Evolutionary conservation across 2,113 vertebrate species (phyloP).

Genomic region (Pelvicachromis taeniatus): DNA sequence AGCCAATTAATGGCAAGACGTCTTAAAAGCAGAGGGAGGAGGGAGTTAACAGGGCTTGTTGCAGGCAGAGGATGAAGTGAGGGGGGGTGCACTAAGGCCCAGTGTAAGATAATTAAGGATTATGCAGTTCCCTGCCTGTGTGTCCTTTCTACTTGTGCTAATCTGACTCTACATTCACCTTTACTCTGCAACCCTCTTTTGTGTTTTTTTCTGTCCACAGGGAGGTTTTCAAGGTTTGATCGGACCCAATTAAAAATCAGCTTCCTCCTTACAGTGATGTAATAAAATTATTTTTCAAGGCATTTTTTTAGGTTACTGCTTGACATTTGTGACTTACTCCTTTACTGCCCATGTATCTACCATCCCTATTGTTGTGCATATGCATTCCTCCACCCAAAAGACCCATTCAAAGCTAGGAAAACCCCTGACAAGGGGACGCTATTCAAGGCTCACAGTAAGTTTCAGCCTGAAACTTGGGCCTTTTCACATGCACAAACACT

Average conservation of each 20-base stretch:
- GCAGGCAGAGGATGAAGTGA: neutral
- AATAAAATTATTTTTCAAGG: neutral
- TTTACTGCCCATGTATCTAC: rapidly evolving
- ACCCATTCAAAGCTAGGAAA: neutral
- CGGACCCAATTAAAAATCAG: neutral
- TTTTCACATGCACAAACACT: neutral
- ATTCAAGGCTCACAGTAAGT: neutral
- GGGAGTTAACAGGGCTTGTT: neutral
- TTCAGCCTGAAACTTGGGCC: neutral
- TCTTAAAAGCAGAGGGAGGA: neutral
- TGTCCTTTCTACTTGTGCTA: neutral
- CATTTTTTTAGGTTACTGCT: rapidly evolving
- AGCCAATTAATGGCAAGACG: neutral
- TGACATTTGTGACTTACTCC: rapidly evolving
- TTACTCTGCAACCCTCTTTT: neutral
- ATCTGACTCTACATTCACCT: neutral
- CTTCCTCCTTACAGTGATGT: neutral
- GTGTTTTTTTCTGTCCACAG: neutral
- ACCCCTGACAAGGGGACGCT: neutral
- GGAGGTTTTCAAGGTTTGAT: neutral
- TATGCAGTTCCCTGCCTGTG: neutral
- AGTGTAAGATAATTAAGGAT: neutral
- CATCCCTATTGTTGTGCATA: neutral
- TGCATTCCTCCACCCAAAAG: neutral
- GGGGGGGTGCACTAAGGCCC: neutral